phyloP scores from a whole-genome alignment of 2,888 invertebrate species.

The Theretra japonica region DNA sequence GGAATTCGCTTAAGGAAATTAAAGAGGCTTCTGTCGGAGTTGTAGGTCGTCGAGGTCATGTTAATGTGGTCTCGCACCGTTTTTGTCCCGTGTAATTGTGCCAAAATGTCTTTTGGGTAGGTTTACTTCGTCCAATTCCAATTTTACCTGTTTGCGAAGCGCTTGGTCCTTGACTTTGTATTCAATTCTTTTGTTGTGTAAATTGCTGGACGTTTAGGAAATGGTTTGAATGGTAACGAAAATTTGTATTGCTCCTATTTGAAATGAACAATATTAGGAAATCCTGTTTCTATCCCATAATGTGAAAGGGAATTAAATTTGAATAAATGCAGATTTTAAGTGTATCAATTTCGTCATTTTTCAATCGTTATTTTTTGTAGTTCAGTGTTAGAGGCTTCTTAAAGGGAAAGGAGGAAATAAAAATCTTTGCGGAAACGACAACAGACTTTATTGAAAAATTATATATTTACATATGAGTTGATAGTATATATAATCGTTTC shows the following conservation, averaged over 20 bases:
- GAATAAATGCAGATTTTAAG: no score
- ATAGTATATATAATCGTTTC: neutral
- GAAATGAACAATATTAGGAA: neutral
- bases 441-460: constrained; percentile 48
- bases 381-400: no score
- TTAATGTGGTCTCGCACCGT: constrained; percentile 48
- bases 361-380: no score
- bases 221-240: neutral
- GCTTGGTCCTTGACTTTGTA: constrained; percentile 14
- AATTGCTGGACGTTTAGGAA: constrained; percentile 22
- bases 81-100: constrained; percentile 51
- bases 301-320: no score
- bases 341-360: no score
- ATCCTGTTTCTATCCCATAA: no score
- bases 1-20: constrained; percentile 14
- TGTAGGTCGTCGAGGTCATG: neutral
- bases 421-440: constrained; percentile 43
- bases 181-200: constrained; percentile 12
- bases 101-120: constrained; percentile 38
- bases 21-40: neutral
- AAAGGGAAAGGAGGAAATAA: no score
- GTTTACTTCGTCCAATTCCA: constrained; percentile 41
- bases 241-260: neutral
- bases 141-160: constrained; percentile 30
- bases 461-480: constrained; percentile 31